Evolutionary conservation across 2,888 invertebrate species (phyloP).

Genomic region (Calliscelio sp.): DNA sequence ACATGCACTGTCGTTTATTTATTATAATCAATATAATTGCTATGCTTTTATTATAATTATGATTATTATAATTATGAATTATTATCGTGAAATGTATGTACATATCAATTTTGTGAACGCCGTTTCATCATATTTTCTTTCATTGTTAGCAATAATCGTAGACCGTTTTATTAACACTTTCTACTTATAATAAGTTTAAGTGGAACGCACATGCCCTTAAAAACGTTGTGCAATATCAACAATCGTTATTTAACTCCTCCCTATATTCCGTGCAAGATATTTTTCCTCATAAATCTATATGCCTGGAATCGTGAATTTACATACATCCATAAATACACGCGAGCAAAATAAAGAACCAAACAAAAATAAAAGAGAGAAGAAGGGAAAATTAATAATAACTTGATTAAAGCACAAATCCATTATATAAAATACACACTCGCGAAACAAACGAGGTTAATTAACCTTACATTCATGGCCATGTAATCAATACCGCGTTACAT

Average conservation of each 20-base stretch:
- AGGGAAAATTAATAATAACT: too few species aligned
- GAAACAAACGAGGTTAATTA: slow-evolving; percentile 61
- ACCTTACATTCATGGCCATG: slow-evolving; percentile 45
- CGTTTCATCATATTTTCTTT: too few species aligned
- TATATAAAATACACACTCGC: slow-evolving; percentile 36
- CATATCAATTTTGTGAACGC: too few species aligned
- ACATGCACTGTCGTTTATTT: too few species aligned
- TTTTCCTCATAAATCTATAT: slow-evolving; percentile 70
- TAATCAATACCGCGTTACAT: slow-evolving; percentile 56
- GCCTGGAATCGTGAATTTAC: slow-evolving; percentile 66
- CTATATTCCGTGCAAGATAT: slow-evolving; percentile 42
- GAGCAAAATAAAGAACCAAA: too few species aligned
- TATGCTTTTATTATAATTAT: too few species aligned
- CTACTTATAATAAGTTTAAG: slow-evolving; percentile 51
- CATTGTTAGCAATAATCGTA: too few species aligned
- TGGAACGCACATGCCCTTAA: slow-evolving; percentile 34
- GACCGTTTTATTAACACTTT: too few species aligned
- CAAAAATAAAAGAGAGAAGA: neutral
- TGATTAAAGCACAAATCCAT: slow-evolving; percentile 10
- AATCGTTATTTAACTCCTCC: slow-evolving; percentile 64
- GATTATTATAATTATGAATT: too few species aligned
- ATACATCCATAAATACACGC: slow-evolving; percentile 64
- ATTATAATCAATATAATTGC: too few species aligned
- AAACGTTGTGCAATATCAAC: slow-evolving; percentile 62
- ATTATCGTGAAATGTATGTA: too few species aligned